Evolutionary conservation across 2,888 invertebrate genomes (phyloP).

Genomic region (Papilio gigon): DNA sequence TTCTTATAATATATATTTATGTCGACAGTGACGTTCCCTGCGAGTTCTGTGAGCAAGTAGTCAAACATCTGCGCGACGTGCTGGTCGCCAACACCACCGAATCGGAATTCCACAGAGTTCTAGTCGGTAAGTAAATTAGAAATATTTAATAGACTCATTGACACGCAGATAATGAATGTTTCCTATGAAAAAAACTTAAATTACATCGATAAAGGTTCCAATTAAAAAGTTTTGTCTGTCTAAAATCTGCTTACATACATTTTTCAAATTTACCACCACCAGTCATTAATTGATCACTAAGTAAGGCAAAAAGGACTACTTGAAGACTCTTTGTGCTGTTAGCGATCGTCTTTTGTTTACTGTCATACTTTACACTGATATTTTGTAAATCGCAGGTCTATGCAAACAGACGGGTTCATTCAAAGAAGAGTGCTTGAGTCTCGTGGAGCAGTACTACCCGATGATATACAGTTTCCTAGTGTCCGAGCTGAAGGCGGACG

Average conservation of each 20-base stretch:
- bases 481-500: conserved; percentile 85
- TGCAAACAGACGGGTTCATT: conserved; percentile 91
- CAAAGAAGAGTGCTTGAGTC: conserved; percentile 86
- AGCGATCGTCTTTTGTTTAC: too few relatives aligned
- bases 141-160: background rate
- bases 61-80: conserved; percentile 89
- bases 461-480: conserved; percentile 87
- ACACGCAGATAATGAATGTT: conserved; percentile 1
- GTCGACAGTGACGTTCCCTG: conserved; percentile 84
- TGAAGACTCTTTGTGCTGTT: too few relatives aligned
- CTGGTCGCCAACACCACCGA: conserved; percentile 93
- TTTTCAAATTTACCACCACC: too few relatives aligned
- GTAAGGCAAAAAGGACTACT: too few relatives aligned
- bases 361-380: too few relatives aligned
- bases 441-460: conserved; percentile 91
- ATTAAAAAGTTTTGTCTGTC: too few relatives aligned
- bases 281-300: too few relatives aligned
- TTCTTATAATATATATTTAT: too few relatives aligned
- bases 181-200: too few relatives aligned
- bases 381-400: conserved; percentile 81
- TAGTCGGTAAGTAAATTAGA: conserved; percentile 76
- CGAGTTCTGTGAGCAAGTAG: conserved; percentile 92
- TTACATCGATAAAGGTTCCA: too few relatives aligned
- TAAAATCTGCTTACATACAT: too few relatives aligned
- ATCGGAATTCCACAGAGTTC: conserved; percentile 88